Evolutionary conservation across 2,797 vertebrate genomes (phyloP).

Genomic region (Sebastes paucispinis): DNA sequence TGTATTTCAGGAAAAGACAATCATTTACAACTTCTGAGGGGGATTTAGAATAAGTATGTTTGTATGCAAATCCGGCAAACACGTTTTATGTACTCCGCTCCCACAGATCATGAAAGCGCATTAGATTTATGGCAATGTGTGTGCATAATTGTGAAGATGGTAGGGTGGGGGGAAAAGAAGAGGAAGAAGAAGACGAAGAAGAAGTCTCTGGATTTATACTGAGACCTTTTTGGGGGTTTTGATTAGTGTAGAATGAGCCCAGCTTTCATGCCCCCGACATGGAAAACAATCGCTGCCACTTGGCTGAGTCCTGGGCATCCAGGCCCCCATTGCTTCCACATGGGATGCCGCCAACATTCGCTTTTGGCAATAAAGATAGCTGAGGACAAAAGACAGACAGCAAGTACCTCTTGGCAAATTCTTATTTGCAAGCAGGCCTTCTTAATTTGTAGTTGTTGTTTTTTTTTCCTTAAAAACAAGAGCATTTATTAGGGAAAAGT

Average conservation of each 20-base stretch:
- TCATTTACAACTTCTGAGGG: constrained; percentile 96
- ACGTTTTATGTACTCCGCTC: constrained; percentile 93
- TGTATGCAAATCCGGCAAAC: constrained; percentile 89
- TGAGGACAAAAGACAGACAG: constrained; percentile 80
- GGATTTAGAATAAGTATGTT: constrained; percentile 92
- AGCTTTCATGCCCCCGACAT: constrained; percentile 86
- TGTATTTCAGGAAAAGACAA: constrained; percentile 97
- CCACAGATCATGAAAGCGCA: constrained; percentile 94
- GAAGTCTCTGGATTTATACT: constrained; percentile 83
- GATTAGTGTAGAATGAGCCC: constrained; percentile 85
- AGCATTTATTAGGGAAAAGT: constrained; percentile 37
- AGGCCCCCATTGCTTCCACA: constrained; percentile 80
- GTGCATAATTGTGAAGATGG: constrained; percentile 86
- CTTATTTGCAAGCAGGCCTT: constrained; percentile 58
- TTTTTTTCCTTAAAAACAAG: neutral
- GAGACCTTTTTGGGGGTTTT: constrained; percentile 84
- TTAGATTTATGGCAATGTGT: constrained; percentile 91
- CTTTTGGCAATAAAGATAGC: constrained; percentile 85
- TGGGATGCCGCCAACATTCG: constrained; percentile 84
- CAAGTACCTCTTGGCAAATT: constrained; percentile 74
- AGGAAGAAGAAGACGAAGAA: constrained; percentile 44
- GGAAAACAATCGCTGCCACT: constrained; percentile 86
- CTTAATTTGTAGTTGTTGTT: constrained; percentile 53
- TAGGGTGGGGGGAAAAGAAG: constrained; percentile 55
- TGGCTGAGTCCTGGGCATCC: constrained; percentile 81